Base-by-base conservation (phyloP, 2,797 vertebrate species). In the Brotula barbata region DNA sequence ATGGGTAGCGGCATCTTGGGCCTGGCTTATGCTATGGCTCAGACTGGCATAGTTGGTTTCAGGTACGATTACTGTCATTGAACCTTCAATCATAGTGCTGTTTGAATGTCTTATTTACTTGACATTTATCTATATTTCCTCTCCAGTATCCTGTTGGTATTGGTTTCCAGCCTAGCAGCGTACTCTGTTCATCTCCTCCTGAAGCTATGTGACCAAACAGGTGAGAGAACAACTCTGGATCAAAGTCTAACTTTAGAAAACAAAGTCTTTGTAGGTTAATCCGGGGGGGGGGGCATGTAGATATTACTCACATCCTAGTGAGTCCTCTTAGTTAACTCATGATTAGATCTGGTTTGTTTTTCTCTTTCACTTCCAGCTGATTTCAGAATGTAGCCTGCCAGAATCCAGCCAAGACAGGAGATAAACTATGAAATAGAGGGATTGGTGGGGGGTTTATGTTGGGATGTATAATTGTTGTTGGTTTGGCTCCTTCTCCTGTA, bases 1-100 rank as follows among this genome's bases (percentile, higher is more conserved):
- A 96, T 96, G 94, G 96, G 96, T 64, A 98, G 95, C 44, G 96
- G 96, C 7, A 95, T 96, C 51, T 93, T 98, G 49, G 95, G 95
- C 7, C 90, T 98, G 31, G 91, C 97, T 19, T 99, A 93, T 65
- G 92, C 93, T 14, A 97, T 98, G 95, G 94, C 96, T 25, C 90
- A 75, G 77, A 98, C 94, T 0, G 96, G 97, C 49, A 89, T 98
- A 50, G 16, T 96, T 55, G 92, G 92, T 33, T 99, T 99, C 89
- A 92, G 94, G 97, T 98, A 85, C 90, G 90, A 73, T 9, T 57
- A 6, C 15, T 17, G 13, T 40, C 8, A 7, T 15, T 58, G 19
- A 33, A 50, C 3, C 22, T 47, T 59, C 22, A 33, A 28, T 8
- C 33, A 44, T 15, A 15, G n/a, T n/a, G 6, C 36, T 34, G n/a